Base-by-base conservation (phyloP, 1,140 invertebrate genomes). In the Drosophila gunungcola region DNA sequence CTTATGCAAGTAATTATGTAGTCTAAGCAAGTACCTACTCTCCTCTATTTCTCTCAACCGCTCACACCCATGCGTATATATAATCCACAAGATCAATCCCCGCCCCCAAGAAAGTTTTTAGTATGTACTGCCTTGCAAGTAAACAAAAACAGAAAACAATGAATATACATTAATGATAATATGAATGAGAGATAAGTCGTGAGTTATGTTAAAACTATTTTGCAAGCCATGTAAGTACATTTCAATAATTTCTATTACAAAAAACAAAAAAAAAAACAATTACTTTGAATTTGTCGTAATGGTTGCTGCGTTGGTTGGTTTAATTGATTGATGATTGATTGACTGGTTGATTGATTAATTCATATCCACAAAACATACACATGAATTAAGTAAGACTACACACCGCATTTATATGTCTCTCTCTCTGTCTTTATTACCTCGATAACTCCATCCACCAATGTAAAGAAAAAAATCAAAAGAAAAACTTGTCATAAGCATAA, bases 251-350 rank as follows among this genome's bases (percentile, higher is more conserved):
- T 83, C 70, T 78, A 78, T 77, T 81, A 85, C 52, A 10, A 73
- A 73, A 62, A 73, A 51, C 38, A 42, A 51, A 73, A 38, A 34
- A 65, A 67, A 51, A 70, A 58, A 75, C 46, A 88, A 82, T 85
- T 82, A 85, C 77, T 89, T 91, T 91, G 85, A 85, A 90, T 84
- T 91, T 91, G 90, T 91, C 90, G 90, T 91, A 91, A 91, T 91
- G 90, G 90, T 91, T 91, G 85, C 85, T 91, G 85, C 83, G 90
- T 91, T 91, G 90, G 90, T 91, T 91, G 89, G 81, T 91, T 72
- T 72, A 70, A 72, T 72, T 88, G 80, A 91, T 91, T 86, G 82
- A 84, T 78, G 84, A 88, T 82, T 82, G 77, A 80, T 77, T 84
- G 80, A 80, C 83, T 83, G 80, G 61, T 84, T 82, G 80, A 83